These are phyloP conservation scores for Erpobdella octoculata DNA, from an alignment of 2,888 invertebrate genomes.

Conservation along the genomic window DNA sequence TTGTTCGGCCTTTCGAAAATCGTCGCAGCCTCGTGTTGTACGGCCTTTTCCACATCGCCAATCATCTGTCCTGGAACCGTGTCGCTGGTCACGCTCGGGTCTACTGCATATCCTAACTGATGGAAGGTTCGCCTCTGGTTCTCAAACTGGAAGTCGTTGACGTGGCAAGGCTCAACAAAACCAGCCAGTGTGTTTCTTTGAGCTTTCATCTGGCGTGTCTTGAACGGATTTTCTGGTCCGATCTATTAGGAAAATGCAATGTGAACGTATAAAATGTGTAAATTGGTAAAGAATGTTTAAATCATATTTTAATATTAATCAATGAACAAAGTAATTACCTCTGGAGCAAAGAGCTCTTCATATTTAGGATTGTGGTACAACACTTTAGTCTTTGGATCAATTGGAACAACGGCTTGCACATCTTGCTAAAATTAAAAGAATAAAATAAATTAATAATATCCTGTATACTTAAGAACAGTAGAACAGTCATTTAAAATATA, in stretches of 20 bases:
- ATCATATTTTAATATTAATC: too few relatives aligned
- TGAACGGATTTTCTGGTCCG: constrained; percentile 89
- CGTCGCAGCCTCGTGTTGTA: constrained; percentile 62
- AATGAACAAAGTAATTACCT: too few relatives aligned
- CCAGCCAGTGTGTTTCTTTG: constrained; percentile 84
- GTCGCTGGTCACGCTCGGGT: constrained; percentile 75
- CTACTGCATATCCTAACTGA: constrained; percentile 70
- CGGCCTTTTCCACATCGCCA: constrained; percentile 64
- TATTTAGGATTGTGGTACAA: constrained; percentile 82
- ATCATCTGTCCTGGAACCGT: constrained; percentile 54
- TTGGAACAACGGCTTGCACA: not conserved
- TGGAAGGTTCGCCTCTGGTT: constrained; percentile 84
- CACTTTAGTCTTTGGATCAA: constrained; percentile 68
- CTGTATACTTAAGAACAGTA: too few relatives aligned
- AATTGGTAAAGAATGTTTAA: too few relatives aligned
- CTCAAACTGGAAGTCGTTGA: constrained; percentile 94
- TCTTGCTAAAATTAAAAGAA: too few relatives aligned
- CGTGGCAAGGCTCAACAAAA: constrained; percentile 84
- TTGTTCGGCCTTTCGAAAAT: constrained; percentile 78
- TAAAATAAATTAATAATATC: too few relatives aligned
- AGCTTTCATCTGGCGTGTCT: constrained; percentile 79
- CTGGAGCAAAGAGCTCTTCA: constrained; percentile 84
- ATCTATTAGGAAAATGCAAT: too few relatives aligned
- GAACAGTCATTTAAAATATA: too few relatives aligned
- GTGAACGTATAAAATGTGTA: too few relatives aligned